Base-by-base conservation (phyloP, 2,888 invertebrate genomes). In the Allophyes oxyacanthae region DNA sequence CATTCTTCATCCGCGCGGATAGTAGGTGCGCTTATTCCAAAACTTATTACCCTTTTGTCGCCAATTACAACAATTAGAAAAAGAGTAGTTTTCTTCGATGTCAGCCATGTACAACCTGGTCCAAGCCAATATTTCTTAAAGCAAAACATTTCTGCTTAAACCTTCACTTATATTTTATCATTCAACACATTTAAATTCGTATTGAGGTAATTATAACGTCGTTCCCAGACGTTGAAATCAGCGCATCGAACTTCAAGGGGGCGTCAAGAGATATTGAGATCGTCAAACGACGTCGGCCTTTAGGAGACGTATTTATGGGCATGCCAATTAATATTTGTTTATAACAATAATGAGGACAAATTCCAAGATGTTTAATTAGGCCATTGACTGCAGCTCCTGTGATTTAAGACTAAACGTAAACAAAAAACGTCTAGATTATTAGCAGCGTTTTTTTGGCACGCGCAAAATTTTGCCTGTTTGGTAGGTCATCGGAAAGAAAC, bases 271-370 rank as follows among this genome's bases (percentile, higher is more conserved):
- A 44, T 38, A 51, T 28, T 30, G 20, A 13, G 5, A 3, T n/a
- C 28, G 20, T 26, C 30, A 38, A 55, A 53, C 20, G 7, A 30
- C 9, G 30, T 20, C 10, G 11, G 2, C 44, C 45, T 69, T n/a
- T 53, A 32, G 30, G 15, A 30, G n/a, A 51, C 15, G 4, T 10
- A 48, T 38, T 15, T 46, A 37, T 25, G n/a, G 10, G 52, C 30
- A 42, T 28, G 50, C 30, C 49, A 61, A 61, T 57, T 66, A 26
- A 46, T 72, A 45, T 66, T 46, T 20, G 25, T 58, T 60, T 42
- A 13, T 37, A n/a, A 26, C 9, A 45, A 49, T 51, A 44, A 46
- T 49, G 53, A 49, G 50, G 30, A 36, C 28, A 40, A 44, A 14
- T 32, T 45, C 30, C 44, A 54, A 57, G 36, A 45, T 52, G 14